Conservation (phyloP, 2,797 vertebrate species). For the Acomys russatus region DNA sequence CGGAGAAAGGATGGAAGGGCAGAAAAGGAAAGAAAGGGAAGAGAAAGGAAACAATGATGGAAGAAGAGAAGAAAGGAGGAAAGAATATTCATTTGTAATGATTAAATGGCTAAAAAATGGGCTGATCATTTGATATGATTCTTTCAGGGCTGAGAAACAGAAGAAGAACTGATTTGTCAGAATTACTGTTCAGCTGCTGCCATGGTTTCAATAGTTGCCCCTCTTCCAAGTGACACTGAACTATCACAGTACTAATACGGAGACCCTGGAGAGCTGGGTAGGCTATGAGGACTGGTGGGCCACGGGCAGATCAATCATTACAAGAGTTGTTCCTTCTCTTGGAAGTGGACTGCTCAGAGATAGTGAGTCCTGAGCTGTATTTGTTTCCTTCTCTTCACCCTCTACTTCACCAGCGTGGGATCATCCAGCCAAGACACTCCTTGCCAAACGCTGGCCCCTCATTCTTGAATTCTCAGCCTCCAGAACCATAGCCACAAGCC, state of each 20-base stretch:
- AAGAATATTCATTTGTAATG: not conserved
- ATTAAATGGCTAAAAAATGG: not conserved
- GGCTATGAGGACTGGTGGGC: not conserved
- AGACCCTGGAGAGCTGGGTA: not conserved
- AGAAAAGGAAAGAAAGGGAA: not conserved
- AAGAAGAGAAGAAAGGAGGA: not conserved
- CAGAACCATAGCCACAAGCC: not conserved
- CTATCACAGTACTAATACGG: not conserved
- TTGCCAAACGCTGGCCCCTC: not conserved
- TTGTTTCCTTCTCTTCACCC: not conserved
- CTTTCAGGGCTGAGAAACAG: constrained; percentile 16
- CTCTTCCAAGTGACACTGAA: not conserved
- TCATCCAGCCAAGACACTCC: not conserved
- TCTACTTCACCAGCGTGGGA: not conserved
- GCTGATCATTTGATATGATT: not conserved
- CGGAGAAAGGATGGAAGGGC: not conserved
- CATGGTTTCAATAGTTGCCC: not conserved
- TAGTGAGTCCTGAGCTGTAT: not conserved
- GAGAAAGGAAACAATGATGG: not conserved
- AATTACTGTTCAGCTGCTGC: constrained; percentile 5
- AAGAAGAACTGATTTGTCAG: not conserved
- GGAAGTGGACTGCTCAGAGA: not conserved
- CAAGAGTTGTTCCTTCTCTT: not conserved
- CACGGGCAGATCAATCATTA: not conserved
- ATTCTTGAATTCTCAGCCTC: not conserved